Evolutionary conservation across 2,113 vertebrate species (phyloP), one percentile per base, ranked within the genome.

Genomic region (Melanerpes aurifrons): DNA sequence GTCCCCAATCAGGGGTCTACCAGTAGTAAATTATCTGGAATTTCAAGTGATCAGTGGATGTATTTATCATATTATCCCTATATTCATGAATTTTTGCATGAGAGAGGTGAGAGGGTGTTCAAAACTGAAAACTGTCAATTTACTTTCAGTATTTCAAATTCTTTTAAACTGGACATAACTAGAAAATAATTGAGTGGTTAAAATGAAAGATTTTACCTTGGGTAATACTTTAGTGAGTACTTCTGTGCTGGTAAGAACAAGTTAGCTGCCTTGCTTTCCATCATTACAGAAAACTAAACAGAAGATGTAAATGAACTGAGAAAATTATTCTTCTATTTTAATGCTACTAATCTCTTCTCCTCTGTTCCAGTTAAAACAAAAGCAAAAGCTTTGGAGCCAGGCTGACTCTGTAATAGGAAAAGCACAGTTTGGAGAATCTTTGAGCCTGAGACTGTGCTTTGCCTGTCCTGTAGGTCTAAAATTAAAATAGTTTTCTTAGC

Each of bases 201-300:
- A 95, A 93, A 92, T 88, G 82, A 95, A 95, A 86, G 79, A 93
- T 96, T 96, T 94, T 86, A 80, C 85, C 91, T 95, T 93, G 35
- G 86, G 29, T 93, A 90, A 56, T 88, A 86, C 58, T 94, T 94
- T 43, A 83, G 86, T 84, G 69, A 94, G 14, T 58, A 93, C 57
- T 79, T 71, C 58, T 89, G 4, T 32, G 59, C 86, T 73, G 64
- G 77, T 72, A 91, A 78, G 84, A 85, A 78, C 72, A 18, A 80
- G 81, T 89, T 67, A 91, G 68, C 40, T 32, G 58, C 73, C 54
- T 94, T 76, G 43, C 53, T 87, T 79, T 92, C 92, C 78, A 43
- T 93, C 32, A 8, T 94, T 93, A 86, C 68, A 86, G 29, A 62
- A 92, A 87, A 64, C 81, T 83, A 69, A 76, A 71, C 86, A 73